Evolutionary conservation across 2,888 invertebrate species (phyloP), one percentile per base, ranked within the genome.

Genomic region (Eupeodes latifasciatus): DNA sequence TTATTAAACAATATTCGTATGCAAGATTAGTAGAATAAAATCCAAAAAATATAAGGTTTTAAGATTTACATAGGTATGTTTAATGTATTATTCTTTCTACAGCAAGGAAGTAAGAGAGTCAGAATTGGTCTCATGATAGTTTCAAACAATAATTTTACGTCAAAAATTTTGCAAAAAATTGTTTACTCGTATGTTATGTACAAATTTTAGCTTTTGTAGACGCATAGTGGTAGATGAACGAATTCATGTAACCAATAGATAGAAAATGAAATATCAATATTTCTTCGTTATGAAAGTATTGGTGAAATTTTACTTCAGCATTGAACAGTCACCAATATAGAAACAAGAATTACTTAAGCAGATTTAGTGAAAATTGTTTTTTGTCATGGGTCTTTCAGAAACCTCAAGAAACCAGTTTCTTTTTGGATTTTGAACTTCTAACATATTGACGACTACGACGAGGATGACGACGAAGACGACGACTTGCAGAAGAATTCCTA

Each of bases 261-360:
- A 44, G 1, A 6, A 44, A 4, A 1, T 19, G 57, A 40, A 40
- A 5, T 4, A 40, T 9, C 5, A 9, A 40, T 7, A 5, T 40
- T 40, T 40, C 3, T 2, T 27, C 2, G 27, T 0, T 27, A 27
- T 47, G 4, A 36, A 19, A 69, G 0, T 55, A 71, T 4, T 49
- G 44, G 72, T 16, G 72, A 72, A 72, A 72, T 72, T 12, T 47
- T 11, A 0, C 72, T 34, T 19, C 5, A 5, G 1, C 11, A n/a
- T 0, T 16, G 12, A 40, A 49, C 27, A 55, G 11, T 47, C 59
- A 75, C 76, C 72, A 88, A 78, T 85, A 78, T 85, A 72, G 81
- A 74, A 78, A 62, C 67, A 85, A 84, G 85, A 88, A 88, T 88
- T 88, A 85, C 88, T 88, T 85, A 88, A 78, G 81, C 74, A 81